Evolutionary conservation across 2,797 vertebrate species (phyloP), one percentile per base, ranked within the genome.

Genomic region (Trematomus bernacchii): DNA sequence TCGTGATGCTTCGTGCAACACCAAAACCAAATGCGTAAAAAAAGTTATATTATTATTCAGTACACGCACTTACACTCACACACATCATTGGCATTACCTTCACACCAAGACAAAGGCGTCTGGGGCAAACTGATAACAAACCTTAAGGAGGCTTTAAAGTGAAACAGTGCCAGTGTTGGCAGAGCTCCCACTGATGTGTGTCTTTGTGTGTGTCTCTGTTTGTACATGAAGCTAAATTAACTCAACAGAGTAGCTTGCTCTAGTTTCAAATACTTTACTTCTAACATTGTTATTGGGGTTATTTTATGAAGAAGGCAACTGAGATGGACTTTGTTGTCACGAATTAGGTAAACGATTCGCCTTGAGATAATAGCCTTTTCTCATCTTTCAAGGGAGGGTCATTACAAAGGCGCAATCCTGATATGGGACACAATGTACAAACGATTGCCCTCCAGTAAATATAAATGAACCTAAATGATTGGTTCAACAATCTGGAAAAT

Each of bases 101-200:
- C 79, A 89, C 71, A 65, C 73, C 43, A 80, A 84, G 82, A 87
- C 85, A 91, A 91, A 88, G 63, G 59, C 37, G 3, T 90, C 88
- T 92, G 90, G 61, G 57, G 82, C 55, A 80, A 80, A 87, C 80
- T 86, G 86, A 93, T 90, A 92, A 91, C 64, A 85, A 80, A 67
- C 73, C 76, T 52, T 84, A 66, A 89, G 73, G 67, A 85, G 85
- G 66, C 62, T 84, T 85, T 75, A 59, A 85, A 66, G 65, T 79
- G 62, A 89, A 80, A 77, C 73, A 33, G 53, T 61, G 51, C 55
- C 66, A 66, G 66, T 73, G 63, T 65, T 85, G 81, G 59, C 66
- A 53, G 65, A 71, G 57, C n/a, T 76, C 77, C 71, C 15, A 15
- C 43, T 67, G 21, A 50, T 79, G 65, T 78, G 50, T 61, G 30